These are phyloP conservation scores for Procavia capensis DNA, from an alignment of 2,113 vertebrate species.

Conservation along the genomic window DNA sequence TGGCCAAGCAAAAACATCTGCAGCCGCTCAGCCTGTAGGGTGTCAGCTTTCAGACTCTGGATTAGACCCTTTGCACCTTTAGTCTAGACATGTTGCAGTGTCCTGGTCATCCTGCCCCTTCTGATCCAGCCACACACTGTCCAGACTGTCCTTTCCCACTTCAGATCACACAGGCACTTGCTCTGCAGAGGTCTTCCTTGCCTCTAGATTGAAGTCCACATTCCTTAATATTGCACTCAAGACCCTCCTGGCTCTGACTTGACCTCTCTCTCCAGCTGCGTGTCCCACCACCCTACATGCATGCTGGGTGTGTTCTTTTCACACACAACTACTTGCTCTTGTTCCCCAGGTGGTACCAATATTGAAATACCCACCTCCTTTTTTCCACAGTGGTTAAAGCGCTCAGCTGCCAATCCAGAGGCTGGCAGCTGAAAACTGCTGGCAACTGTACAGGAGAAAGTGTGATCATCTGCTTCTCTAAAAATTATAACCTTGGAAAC, in stretches of 20 bases:
- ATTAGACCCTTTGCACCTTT: neutral
- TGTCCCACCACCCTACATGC: neutral
- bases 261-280: neutral
- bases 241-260: neutral
- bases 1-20: neutral
- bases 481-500: neutral
- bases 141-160: neutral
- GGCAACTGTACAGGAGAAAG: neutral
- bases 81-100: neutral
- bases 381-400: neutral
- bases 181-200: neutral
- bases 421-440: neutral
- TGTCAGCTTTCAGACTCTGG: neutral
- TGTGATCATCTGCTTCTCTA: neutral
- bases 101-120: neutral
- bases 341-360: neutral
- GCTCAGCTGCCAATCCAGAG: neutral
- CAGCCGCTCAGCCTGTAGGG: neutral
- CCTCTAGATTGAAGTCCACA: neutral
- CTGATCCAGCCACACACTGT: neutral
- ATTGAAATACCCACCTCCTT: neutral
- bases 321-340: neutral
- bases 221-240: neutral
- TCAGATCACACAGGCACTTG: neutral
- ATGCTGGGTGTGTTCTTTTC: neutral